phyloP scores from a whole-genome alignment of 2,113 vertebrate species.

The Nannobrachium achirus region DNA sequence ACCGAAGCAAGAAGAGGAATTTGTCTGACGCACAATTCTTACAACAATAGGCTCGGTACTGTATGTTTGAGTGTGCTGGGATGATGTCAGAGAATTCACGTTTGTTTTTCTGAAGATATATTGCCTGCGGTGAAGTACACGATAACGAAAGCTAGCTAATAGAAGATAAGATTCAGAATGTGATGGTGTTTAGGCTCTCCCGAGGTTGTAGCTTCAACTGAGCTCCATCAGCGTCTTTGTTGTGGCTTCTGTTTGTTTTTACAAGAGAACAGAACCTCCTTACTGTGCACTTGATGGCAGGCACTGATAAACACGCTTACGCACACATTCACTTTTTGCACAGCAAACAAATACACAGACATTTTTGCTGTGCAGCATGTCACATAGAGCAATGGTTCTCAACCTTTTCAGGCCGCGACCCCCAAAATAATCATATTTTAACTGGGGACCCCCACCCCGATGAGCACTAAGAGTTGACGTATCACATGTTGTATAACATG shows the following conservation, averaged over 20 bases:
- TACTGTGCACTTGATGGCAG: conserved; percentile 25
- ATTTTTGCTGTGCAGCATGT: conserved; percentile 8
- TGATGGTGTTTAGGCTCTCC: conserved; percentile 3
- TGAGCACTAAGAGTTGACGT: too few relatives aligned
- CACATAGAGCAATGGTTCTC: too few relatives aligned
- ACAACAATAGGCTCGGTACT: conserved; percentile 29
- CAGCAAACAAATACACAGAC: conserved; percentile 6
- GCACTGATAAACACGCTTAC: conserved; percentile 28
- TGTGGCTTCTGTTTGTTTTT: conserved; percentile 10
- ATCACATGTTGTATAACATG: too few relatives aligned
- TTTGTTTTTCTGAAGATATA: conserved; percentile 2
- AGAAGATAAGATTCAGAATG: neutral
- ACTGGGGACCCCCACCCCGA: too few relatives aligned
- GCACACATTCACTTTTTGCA: neutral
- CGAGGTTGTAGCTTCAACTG: neutral
- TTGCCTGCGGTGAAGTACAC: neutral
- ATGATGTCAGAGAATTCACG: conserved; percentile 51
- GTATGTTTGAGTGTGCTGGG: conserved; percentile 40
- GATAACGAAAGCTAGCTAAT: neutral
- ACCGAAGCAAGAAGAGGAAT: too few relatives aligned
- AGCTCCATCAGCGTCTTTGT: conserved; percentile 19
- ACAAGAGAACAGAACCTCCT: conserved; percentile 10
- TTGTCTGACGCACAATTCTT: too few relatives aligned
- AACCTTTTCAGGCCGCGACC: too few relatives aligned
- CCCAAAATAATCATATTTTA: too few relatives aligned